Base-by-base conservation (phyloP, 2,888 invertebrate species). In the Trichogramma evanescens region DNA sequence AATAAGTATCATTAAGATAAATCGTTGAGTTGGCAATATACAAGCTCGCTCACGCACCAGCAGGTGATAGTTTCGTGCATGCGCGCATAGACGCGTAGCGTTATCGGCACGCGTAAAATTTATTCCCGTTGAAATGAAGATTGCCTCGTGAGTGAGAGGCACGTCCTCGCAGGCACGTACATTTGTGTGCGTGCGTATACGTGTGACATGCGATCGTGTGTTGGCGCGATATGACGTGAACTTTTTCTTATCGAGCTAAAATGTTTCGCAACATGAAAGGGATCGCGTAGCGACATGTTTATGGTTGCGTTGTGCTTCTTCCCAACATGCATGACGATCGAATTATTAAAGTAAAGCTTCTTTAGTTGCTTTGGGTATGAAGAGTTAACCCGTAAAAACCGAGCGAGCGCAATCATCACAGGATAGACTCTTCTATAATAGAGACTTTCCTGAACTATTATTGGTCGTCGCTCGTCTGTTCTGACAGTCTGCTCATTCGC, bases 1-100 rank as follows among this genome's bases (percentile, higher is more conserved):
- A 26, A 26, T 26, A 26, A 26, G 26, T 26, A 26, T 26, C 53
- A 56, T 60, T 53, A 53, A 54, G 60, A 61, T 61, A 61, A 56
- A 61, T 61, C 42, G 59, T 9, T 13, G 26, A 26, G 26, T 26
- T 26, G 3, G 41, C 41, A 50, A 40, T 54, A 9, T 45, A n/a
- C 26, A 26, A 26, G 26, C 26, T 26, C 1, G 44, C 13, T n/a
- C 26, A 49, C 6, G n/a, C 41, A 39, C 26, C 26, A 6, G 5
- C 1, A 39, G 4, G 48, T 42, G 49, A 10, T 55, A 55, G 26
- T 26, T 26, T 45, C 50, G 44, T 39, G 4, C 40, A 10, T 54
- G n/a, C 48, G 41, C n/a, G 5, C 41, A 52, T 13, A 42, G 6
- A 26, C 46, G n/a, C 10, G 46, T 38, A 1, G 49, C 43, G 13